Evolutionary conservation across 2,888 invertebrate species (phyloP).

Genomic region (Drosophila colorata): DNA sequence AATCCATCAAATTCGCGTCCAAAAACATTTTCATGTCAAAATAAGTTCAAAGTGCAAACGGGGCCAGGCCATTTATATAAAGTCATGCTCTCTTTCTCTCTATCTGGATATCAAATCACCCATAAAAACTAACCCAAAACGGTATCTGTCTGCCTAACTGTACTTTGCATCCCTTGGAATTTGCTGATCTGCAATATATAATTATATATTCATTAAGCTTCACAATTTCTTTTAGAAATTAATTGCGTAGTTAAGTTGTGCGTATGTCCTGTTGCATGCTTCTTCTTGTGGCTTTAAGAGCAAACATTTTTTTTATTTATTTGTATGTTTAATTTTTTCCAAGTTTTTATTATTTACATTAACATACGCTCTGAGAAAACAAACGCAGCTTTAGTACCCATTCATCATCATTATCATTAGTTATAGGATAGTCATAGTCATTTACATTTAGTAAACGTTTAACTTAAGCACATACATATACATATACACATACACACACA

Average conservation of each 20-base stretch:
- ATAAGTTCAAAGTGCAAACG: slow-evolving; percentile 63
- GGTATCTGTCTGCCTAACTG: slow-evolving; percentile 64
- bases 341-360: slow-evolving; percentile 26
- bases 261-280: slow-evolving; percentile 65
- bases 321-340: slow-evolving; percentile 18
- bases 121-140: slow-evolving; percentile 58
- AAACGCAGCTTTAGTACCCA: slow-evolving; percentile 3
- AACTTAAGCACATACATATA: slow-evolving; percentile 52
- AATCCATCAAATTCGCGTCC: background rate
- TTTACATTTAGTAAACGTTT: slow-evolving; percentile 34
- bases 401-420: slow-evolving; percentile 23
- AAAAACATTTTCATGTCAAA: slow-evolving; percentile 48
- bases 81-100: slow-evolving; percentile 32
- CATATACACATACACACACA: slow-evolving; percentile 36
- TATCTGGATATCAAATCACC: slow-evolving; percentile 16
- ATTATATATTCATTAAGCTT: slow-evolving; percentile 26
- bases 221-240: slow-evolving; percentile 12
- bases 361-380: slow-evolving; percentile 11
- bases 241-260: slow-evolving; percentile 53
- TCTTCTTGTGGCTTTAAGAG: slow-evolving; percentile 14
- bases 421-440: slow-evolving; percentile 35
- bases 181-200: background rate
- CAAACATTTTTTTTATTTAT: slow-evolving; percentile 29
- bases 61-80: slow-evolving; percentile 43
- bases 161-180: slow-evolving; percentile 6